A percentile compares a stretch with the other conserved stretches of the same genome.
phyloP scores from a whole-genome alignment of 1,140 invertebrate genomes.

The Ceratosolen fusciceps region DNA sequence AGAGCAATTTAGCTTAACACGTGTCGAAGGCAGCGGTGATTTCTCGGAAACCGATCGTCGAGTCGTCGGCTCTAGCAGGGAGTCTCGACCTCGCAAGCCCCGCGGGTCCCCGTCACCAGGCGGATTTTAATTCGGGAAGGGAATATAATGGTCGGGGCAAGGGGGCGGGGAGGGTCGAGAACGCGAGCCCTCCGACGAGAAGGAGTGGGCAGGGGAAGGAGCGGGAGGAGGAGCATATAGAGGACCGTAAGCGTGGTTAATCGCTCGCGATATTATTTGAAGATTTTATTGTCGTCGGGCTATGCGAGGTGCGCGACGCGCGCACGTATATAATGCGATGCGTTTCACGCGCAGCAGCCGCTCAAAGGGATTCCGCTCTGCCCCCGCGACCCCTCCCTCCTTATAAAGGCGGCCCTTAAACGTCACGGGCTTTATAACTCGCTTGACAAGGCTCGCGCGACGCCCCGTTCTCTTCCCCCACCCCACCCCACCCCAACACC shows the following conservation, averaged over 20 bases:
- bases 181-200: too few relatives aligned
- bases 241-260: too few relatives aligned
- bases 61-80: neutral
- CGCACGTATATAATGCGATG: constrained; percentile 28
- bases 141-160: too few relatives aligned
- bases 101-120: too few relatives aligned
- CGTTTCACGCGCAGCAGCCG: neutral
- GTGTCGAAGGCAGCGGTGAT: neutral
- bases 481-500: too few relatives aligned
- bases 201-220: too few relatives aligned
- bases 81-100: neutral
- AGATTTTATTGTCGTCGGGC: constrained; percentile 61
- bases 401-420: constrained; percentile 44
- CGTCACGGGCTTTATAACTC: constrained; percentile 42
- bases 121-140: too few relatives aligned
- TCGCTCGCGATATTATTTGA: constrained; percentile 62
- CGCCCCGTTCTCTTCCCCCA: too few relatives aligned
- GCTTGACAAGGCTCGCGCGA: constrained; percentile 34
- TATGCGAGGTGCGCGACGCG: constrained; percentile 16
- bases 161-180: too few relatives aligned
- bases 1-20: neutral
- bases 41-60: too few relatives aligned
- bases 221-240: too few relatives aligned
- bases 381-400: neutral
- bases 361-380: constrained; percentile 40